Evolutionary conservation across 1,140 invertebrate species (phyloP).

Genomic region (Mizuhopecten yessoensis): DNA sequence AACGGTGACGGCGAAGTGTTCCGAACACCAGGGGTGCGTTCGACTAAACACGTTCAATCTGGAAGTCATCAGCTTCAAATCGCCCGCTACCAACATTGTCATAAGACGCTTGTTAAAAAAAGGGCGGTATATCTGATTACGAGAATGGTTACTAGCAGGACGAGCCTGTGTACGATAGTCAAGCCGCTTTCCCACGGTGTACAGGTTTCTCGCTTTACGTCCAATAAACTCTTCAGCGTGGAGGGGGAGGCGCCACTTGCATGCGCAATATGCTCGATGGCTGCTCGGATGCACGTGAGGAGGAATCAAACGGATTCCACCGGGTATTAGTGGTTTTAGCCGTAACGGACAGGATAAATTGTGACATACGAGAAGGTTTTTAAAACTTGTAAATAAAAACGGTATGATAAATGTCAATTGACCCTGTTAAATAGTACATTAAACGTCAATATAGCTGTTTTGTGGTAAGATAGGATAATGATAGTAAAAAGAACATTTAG

Average conservation of each 20-base stretch:
- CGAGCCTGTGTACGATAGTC: background rate
- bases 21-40: slow-evolving; percentile 30
- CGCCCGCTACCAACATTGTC: slow-evolving; percentile 36
- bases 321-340: slow-evolving; percentile 21
- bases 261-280: slow-evolving; percentile 37
- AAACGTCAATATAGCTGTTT: background rate
- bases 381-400: slow-evolving; percentile 27
- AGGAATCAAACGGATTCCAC: slow-evolving; percentile 26
- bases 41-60: slow-evolving; percentile 38
- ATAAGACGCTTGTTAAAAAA: slow-evolving; percentile 39
- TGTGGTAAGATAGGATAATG: slow-evolving; percentile 17
- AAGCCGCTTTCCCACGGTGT: background rate
- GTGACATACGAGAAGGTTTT: background rate
- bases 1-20: slow-evolving; percentile 37
- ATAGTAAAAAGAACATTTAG: background rate
- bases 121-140: background rate
- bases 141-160: background rate
- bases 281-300: slow-evolving; percentile 15
- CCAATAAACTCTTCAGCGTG: slow-evolving; percentile 4
- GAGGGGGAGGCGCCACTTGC: slow-evolving; percentile 20
- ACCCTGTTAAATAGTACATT: background rate
- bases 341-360: background rate
- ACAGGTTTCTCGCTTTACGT: background rate
- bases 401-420: slow-evolving; percentile 39
- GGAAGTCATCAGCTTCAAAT: slow-evolving; percentile 38